phyloP scores from a whole-genome alignment of 1,140 invertebrate genomes.

The Nomia melanderi region DNA sequence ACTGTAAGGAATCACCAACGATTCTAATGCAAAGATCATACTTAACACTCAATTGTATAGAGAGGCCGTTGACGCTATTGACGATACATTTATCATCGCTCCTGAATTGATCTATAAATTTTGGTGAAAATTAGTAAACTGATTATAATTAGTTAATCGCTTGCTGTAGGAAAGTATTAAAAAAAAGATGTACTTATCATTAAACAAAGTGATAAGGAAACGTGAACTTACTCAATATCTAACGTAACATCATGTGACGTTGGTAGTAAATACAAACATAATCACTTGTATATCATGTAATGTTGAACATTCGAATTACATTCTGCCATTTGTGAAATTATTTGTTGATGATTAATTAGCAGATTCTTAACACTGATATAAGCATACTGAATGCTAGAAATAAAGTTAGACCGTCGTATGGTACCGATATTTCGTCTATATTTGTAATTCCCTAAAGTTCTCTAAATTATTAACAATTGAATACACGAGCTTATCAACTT shows the following conservation, averaged over 20 bases:
- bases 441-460: constrained; percentile 23
- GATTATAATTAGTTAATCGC: constrained; percentile 42
- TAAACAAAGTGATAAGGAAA: constrained; percentile 48
- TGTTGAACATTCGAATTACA: constrained; percentile 34
- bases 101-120: constrained; percentile 46
- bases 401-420: constrained; percentile 45
- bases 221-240: constrained; percentile 40
- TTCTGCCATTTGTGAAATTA: constrained; percentile 38
- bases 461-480: constrained; percentile 34
- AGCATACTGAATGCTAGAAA: constrained; percentile 36
- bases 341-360: constrained; percentile 41
- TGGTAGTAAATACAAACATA: constrained; percentile 35
- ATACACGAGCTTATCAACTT: background rate
- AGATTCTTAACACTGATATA: constrained; percentile 22
- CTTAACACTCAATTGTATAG: constrained; percentile 29
- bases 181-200: constrained; percentile 59
- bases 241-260: constrained; percentile 33
- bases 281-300: constrained; percentile 44
- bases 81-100: constrained; percentile 23
- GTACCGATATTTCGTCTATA: constrained; percentile 36
- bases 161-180: constrained; percentile 50
- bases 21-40: constrained; percentile 33
- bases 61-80: constrained; percentile 1
- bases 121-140: constrained; percentile 22
- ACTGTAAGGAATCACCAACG: constrained; percentile 19